Conservation (phyloP, 2,888 invertebrate genomes). For the Plebejus argus region DNA sequence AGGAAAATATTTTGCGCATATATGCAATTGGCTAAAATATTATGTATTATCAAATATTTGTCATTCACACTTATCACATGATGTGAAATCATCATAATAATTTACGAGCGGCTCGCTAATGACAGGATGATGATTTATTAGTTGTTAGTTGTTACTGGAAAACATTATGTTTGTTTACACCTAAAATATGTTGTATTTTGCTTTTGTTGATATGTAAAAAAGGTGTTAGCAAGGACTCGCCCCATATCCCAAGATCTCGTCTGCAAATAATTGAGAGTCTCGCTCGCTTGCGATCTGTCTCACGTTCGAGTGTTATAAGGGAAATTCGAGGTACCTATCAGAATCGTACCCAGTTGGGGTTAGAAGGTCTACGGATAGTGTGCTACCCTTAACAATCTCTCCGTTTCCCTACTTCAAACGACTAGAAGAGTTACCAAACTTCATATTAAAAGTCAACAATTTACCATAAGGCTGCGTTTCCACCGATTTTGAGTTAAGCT, state of each 20-base stretch:
- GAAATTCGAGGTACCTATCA: too few species aligned
- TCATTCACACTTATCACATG: slow-evolving; percentile 7
- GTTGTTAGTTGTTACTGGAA: not conserved
- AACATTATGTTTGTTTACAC: not conserved
- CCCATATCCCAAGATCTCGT: too few species aligned
- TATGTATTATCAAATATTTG: slow-evolving; percentile 6
- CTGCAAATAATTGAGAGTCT: too few species aligned
- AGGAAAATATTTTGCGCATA: not conserved
- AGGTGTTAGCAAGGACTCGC: not conserved
- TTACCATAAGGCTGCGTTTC: too few species aligned
- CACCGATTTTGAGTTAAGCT: too few species aligned
- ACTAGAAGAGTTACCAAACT: not conserved
- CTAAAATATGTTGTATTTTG: not conserved
- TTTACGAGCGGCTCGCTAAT: not conserved
- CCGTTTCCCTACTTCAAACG: too few species aligned
- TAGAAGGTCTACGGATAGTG: too few species aligned
- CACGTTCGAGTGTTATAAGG: too few species aligned
- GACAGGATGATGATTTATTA: slow-evolving; percentile 2
- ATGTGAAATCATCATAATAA: not conserved
- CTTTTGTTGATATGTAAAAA: not conserved
- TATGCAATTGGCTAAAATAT: not conserved
- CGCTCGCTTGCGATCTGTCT: too few species aligned
- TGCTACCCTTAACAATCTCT: too few species aligned
- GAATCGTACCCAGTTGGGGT: too few species aligned
- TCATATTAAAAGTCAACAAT: too few species aligned